phyloP scores from a whole-genome alignment of 1,140 invertebrate genomes.

The Triops cancriformis region DNA sequence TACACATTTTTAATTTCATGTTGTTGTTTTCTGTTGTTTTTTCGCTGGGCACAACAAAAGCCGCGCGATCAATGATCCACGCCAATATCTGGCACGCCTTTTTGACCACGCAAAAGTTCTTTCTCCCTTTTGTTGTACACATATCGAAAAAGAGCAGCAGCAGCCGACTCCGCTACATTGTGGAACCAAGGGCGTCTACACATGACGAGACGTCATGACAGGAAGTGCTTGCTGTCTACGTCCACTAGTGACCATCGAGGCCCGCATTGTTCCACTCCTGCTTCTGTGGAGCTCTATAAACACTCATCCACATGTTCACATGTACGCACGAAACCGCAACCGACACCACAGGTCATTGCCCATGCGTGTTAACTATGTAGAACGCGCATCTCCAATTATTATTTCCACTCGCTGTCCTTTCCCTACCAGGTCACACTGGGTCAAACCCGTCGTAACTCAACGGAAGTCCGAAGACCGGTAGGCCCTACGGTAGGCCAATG shows the following conservation, averaged over 20 bases:
- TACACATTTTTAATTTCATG: background rate
- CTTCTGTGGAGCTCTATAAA: background rate
- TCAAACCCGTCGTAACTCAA: background rate
- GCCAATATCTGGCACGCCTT: background rate
- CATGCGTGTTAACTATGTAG: background rate
- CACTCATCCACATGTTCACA: background rate
- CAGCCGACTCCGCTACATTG: background rate
- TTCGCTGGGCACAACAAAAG: background rate
- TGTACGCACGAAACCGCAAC: background rate
- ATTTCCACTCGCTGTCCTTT: background rate
- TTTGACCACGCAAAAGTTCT: background rate
- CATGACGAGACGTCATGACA: background rate
- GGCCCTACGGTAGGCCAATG: background rate
- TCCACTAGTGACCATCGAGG: background rate
- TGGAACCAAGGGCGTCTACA: background rate
- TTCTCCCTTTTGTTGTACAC: background rate
- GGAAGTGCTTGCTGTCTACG: background rate
- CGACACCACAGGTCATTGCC: background rate
- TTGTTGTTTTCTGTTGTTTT: no score
- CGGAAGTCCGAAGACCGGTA: background rate
- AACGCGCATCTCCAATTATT: background rate
- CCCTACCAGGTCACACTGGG: background rate
- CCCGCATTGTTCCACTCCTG: background rate
- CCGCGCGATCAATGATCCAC: background rate
- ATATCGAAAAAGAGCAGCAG: background rate